Evolutionary conservation across 2,888 invertebrate genomes (phyloP), one percentile per base, ranked within the genome.

Genomic region (Ichneumoninae sp.): DNA sequence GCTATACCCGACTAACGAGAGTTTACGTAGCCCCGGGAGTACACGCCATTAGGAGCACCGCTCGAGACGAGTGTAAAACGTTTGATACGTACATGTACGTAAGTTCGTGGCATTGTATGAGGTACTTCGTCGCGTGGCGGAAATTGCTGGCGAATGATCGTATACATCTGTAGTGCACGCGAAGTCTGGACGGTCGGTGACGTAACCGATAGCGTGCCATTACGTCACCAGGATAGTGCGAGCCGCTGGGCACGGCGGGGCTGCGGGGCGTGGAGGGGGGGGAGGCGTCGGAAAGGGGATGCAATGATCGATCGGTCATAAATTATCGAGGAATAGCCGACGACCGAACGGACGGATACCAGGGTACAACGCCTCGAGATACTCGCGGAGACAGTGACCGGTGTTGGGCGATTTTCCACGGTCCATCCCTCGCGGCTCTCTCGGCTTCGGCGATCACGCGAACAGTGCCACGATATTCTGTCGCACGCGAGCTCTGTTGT

Each of bases 151-250:
- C 79, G 70, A 80, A 82, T 71, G 78, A 79, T 79, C 83, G 68
- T 76, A 85, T 76, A 83, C 54, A 74, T 83, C 60, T 63, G 71
- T 54, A 50, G 83, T 77, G 77, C 83, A 85, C 79, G 83, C 85
- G 80, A 83, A 76, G 75, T 74, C 73, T 80, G 83, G 83, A 85
- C 80, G 73, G 80, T 40, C 73, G 68, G 66, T 85, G 85, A 85
- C 85, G 85, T 83, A 85, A 85, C 83, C 63, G 83, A 83, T 83
- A 80, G 83, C 83, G 80, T 83, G 79, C 63, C 68, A 83, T 85
- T 85, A 85, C 85, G 83, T 85, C 85, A 85, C 85, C 76, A 69
- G 70, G 44, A 57, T 79, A 65, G 65, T 70, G 50, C 57, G 50
- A 33, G 71, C 22, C 33, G 33, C 30, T 50, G 70, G 36, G 76